Evolutionary conservation across 2,888 invertebrate species (phyloP).

Genomic region (Myopa tessellatipennis): DNA sequence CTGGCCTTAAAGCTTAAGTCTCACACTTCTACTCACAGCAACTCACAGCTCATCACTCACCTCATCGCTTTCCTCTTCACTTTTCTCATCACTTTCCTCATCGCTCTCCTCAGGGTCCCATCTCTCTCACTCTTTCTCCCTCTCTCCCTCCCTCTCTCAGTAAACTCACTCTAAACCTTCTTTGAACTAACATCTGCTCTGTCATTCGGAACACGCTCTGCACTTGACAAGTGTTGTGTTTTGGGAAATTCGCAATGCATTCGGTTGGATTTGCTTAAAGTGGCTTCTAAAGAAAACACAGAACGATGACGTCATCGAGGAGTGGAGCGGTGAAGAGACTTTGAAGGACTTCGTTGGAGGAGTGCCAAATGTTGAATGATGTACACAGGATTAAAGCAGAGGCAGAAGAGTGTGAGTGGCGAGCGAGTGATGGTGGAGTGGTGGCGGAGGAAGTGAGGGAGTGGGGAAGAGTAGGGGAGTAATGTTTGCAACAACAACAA

Average conservation of each 20-base stretch:
- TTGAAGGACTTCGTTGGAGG: not conserved
- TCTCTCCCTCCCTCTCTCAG: too few relatives aligned
- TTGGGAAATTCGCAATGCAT: not conserved
- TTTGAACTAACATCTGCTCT: too few relatives aligned
- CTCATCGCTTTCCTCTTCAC: too few relatives aligned
- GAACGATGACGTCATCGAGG: not conserved
- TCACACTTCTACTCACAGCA: not conserved
- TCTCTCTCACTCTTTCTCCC: not conserved
- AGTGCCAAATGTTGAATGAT: not conserved
- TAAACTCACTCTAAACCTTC: too few relatives aligned
- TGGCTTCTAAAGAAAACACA: too few relatives aligned
- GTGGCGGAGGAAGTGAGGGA: too few relatives aligned
- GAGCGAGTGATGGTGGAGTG: too few relatives aligned
- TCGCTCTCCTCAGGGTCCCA: too few relatives aligned
- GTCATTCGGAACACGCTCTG: too few relatives aligned
- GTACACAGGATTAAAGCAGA: not conserved
- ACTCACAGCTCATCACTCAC: not conserved
- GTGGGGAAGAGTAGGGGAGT: too few relatives aligned
- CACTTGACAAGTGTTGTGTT: not conserved
- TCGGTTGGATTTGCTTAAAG: constrained; percentile 1
- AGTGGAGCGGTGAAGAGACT: not conserved
- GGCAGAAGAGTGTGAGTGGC: too few relatives aligned
- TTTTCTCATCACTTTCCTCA: too few relatives aligned
- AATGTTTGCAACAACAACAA: not conserved
- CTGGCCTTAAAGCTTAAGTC: not conserved